Evolutionary conservation across 2,113 vertebrate genomes (phyloP).

Genomic region (Atractosteus spatula): DNA sequence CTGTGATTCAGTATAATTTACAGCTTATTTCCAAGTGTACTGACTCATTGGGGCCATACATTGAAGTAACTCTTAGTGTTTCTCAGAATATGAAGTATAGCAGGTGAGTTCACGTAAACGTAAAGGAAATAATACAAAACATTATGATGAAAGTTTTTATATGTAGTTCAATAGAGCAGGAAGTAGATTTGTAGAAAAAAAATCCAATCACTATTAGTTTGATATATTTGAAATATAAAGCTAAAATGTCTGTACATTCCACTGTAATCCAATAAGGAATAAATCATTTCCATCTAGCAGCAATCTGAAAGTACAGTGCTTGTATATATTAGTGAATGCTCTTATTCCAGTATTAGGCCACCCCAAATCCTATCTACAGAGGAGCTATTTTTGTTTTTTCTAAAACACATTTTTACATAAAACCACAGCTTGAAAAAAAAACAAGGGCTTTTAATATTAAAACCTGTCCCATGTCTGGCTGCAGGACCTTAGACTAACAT

Average conservation of each 20-base stretch:
- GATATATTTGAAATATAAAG: conserved; percentile 47
- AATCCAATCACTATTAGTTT: conserved; percentile 40
- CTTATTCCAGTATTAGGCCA: conserved; percentile 36
- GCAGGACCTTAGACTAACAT: neutral
- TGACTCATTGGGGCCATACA: conserved; percentile 55
- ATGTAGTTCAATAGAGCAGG: conserved; percentile 6
- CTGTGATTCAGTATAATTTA: conserved; percentile 23
- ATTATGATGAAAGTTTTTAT: too few species aligned
- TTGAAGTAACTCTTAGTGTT: conserved; percentile 35
- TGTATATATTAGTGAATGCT: conserved; percentile 46
- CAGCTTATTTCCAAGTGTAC: conserved; percentile 38
- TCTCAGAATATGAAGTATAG: conserved; percentile 21
- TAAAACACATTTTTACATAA: conserved; percentile 33
- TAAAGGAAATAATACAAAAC: too few species aligned
- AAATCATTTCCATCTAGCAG: conserved; percentile 71
- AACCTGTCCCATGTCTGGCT: conserved; percentile 8
- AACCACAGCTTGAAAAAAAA: conserved; percentile 25
- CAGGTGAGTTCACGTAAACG: too few species aligned
- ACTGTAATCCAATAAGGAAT: conserved; percentile 58
- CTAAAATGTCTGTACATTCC: conserved; percentile 54
- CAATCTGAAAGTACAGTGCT: conserved; percentile 55
- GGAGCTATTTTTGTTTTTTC: conserved; percentile 33
- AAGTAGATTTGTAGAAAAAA: conserved; percentile 13
- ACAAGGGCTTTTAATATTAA: conserved; percentile 27
- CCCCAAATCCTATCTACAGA: conserved; percentile 39